Conservation (phyloP, 30 jellyfish, hydroid and myxozoan genomes). For the Hydra vulgaris region DNA sequence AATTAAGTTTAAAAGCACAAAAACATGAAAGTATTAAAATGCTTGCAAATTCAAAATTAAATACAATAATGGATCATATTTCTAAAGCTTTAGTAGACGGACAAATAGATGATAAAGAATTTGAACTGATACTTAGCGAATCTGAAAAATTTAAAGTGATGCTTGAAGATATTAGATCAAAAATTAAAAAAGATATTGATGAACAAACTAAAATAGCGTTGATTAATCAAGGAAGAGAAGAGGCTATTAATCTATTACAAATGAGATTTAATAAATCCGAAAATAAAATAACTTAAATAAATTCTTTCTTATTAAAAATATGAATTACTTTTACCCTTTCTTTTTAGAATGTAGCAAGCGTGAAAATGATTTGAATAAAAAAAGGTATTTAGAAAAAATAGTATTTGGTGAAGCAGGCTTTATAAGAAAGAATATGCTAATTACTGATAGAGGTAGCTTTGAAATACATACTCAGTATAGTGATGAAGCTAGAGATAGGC, state of each 20-base stretch:
- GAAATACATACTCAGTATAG: no score
- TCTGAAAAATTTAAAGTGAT: not conserved
- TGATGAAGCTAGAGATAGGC: no score
- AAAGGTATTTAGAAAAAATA: no score
- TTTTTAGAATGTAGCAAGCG: no score
- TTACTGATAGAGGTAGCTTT: no score
- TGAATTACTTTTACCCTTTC: no score
- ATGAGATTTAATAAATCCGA: not conserved
- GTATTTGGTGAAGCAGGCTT: no score
- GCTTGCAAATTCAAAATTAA: constrained; percentile 8
- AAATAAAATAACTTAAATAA: no score
- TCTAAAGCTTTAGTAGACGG: constrained; percentile 6
- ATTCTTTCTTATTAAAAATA: no score
- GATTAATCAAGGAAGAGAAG: not conserved
- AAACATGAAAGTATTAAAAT: not conserved
- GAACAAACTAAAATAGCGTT: not conserved
- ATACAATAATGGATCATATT: constrained; percentile 3
- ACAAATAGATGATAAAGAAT: not conserved
- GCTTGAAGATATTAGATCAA: not conserved
- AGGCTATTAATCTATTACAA: not conserved
- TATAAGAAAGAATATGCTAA: no score
- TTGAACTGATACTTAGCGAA: not conserved
- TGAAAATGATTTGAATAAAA: no score
- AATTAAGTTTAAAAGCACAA: constrained; percentile 1
- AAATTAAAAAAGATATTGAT: not conserved